These are phyloP conservation scores for Cairina moschata DNA, from an alignment of 2,113 vertebrate genomes.

Conservation along the genomic window DNA sequence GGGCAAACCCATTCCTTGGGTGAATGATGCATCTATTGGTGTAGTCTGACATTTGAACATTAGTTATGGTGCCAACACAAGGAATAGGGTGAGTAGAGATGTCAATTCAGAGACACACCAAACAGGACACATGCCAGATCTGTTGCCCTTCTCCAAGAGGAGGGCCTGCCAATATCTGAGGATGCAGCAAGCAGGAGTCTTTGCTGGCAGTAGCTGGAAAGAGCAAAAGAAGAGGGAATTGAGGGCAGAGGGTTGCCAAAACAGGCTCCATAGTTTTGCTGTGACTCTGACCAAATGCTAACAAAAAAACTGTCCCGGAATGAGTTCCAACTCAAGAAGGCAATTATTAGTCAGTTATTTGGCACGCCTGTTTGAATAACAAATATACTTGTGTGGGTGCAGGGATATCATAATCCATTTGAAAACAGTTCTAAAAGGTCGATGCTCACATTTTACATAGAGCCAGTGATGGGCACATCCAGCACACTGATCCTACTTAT, in stretches of 20 bases:
- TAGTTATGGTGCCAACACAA: not conserved
- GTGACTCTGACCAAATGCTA: not conserved
- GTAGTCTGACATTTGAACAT: not conserved
- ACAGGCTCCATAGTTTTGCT: not conserved
- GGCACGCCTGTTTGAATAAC: not conserved
- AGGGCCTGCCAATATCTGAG: not conserved
- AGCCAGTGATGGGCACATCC: not conserved
- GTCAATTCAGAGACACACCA: not conserved
- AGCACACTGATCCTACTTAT: not conserved
- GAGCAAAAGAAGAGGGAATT: not conserved
- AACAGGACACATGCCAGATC: not conserved
- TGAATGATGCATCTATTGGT: not conserved
- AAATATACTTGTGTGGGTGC: not conserved
- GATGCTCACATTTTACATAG: not conserved
- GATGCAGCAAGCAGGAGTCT: not conserved
- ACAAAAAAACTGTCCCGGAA: not conserved
- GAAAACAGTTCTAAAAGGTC: not conserved
- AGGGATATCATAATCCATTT: not conserved
- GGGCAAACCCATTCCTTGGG: fast-evolving
- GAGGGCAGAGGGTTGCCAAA: not conserved
- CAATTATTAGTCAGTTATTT: not conserved
- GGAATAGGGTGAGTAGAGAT: not conserved
- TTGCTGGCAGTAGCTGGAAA: not conserved
- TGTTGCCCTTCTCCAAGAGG: not conserved
- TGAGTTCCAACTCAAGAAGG: not conserved